Conservation (phyloP, 2,888 invertebrate species). For the Lysandra coridon region DNA sequence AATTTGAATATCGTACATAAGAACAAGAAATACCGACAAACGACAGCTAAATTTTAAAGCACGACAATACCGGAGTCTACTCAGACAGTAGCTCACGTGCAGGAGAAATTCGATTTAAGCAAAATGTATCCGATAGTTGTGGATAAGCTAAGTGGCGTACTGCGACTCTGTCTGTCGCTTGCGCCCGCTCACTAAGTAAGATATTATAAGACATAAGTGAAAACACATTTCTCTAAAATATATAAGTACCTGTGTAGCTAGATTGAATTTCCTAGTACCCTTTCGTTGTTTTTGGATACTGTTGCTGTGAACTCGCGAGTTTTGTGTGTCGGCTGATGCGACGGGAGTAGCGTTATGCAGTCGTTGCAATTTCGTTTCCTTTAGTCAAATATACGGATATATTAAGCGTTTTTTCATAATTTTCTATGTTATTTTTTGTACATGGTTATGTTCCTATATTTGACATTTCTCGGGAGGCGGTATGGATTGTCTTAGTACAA, state of each 20-base stretch:
- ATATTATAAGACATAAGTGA: constrained; percentile 74
- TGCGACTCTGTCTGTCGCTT: constrained; percentile 39
- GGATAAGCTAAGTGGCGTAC: constrained; percentile 51
- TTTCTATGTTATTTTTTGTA: constrained; percentile 37
- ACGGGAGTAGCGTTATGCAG: constrained; percentile 16
- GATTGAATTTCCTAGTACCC: constrained; percentile 68
- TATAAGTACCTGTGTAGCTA: constrained; percentile 77
- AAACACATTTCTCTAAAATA: constrained; percentile 44
- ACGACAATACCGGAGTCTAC: constrained; percentile 29
- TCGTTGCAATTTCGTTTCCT: constrained; percentile 32
- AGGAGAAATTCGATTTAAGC: constrained; percentile 62
- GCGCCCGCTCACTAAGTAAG: constrained; percentile 58
- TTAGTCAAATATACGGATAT: constrained; percentile 35
- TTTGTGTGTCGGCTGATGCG: constrained; percentile 41
- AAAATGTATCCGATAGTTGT: constrained; percentile 69
- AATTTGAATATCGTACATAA: background rate
- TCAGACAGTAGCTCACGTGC: constrained; percentile 39
- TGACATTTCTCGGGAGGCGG: constrained; percentile 56
- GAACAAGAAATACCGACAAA: background rate
- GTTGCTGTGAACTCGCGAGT: constrained; percentile 53
- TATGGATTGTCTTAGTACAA: constrained; percentile 57
- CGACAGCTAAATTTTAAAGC: constrained; percentile 1
- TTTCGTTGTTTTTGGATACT: constrained; percentile 60
- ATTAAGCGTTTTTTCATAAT: constrained; percentile 35
- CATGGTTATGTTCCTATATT: constrained; percentile 45